Evolutionary conservation across 2,888 invertebrate genomes (phyloP).

Genomic region (Tuberolachnus salignus): DNA sequence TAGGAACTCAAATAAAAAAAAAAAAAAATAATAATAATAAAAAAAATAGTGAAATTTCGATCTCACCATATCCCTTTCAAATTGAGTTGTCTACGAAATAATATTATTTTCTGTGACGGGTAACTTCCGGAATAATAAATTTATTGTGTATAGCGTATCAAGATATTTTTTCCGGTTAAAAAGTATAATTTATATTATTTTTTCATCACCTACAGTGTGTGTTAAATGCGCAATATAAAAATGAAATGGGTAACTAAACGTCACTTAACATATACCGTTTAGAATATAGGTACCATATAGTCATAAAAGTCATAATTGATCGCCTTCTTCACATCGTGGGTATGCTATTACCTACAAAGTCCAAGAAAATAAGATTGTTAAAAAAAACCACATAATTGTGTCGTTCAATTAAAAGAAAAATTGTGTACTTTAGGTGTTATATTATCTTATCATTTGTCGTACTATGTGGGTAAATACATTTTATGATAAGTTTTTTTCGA

Average conservation of each 20-base stretch:
- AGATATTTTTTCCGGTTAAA: constrained; percentile 27
- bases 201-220: constrained; percentile 23
- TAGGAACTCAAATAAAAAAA: neutral
- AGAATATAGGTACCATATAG: neutral
- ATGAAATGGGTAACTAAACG: neutral
- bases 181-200: constrained; percentile 37
- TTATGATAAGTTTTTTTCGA: too few species aligned
- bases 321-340: neutral
- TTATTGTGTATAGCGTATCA: constrained; percentile 4
- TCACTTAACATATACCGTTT: neutral
- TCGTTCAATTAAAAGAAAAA: too few species aligned
- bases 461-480: too few species aligned
- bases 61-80: neutral
- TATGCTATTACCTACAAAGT: neutral
- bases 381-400: too few species aligned
- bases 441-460: too few species aligned
- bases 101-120: constrained; percentile 23
- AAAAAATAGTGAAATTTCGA: constrained; percentile 11
- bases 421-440: too few species aligned
- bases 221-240: constrained; percentile 1
- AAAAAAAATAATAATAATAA: constrained; percentile 1
- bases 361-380: neutral
- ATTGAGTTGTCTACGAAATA: constrained; percentile 13
- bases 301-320: constrained; percentile 9
- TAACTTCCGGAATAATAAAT: constrained; percentile 35